These are phyloP conservation scores for Psilanteris sp. DNA, from an alignment of 1,140 invertebrate genomes.

Conservation along the genomic window DNA sequence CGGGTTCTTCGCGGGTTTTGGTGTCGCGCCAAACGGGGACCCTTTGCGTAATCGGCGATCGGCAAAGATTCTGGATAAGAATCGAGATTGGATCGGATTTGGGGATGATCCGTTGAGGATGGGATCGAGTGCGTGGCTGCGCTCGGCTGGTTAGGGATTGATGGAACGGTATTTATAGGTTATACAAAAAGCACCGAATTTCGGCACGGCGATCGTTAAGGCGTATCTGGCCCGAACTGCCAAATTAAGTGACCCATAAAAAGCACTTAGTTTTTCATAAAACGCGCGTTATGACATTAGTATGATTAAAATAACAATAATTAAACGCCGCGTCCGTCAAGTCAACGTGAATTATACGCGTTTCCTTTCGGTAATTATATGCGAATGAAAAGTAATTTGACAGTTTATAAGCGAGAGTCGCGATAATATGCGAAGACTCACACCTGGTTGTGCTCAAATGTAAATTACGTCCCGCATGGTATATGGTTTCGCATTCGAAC, in stretches of 20 bases:
- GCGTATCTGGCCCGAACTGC: too few species aligned
- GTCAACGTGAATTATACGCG: constrained; percentile 29
- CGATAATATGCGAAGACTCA: constrained; percentile 35
- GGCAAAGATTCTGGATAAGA: too few species aligned
- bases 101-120: too few species aligned
- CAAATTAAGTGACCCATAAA: constrained; percentile 35
- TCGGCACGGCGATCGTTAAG: constrained; percentile 10
- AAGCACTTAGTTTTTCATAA: constrained; percentile 11
- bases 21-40: too few species aligned
- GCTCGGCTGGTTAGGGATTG: constrained; percentile 68
- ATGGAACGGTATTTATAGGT: constrained; percentile 71
- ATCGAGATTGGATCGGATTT: constrained; percentile 19
- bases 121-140: constrained; percentile 42
- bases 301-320: constrained; percentile 20
- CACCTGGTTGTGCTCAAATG: constrained; percentile 47
- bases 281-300: constrained; percentile 2
- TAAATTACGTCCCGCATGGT: constrained; percentile 45
- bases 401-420: constrained; percentile 51
- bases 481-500: constrained; percentile 38
- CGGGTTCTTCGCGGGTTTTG: too few species aligned
- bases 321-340: constrained; percentile 27
- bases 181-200: constrained; percentile 57
- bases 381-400: constrained; percentile 51
- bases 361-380: constrained; percentile 39
- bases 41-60: too few species aligned